Percentiles rank a stretch among this genome's conserved stretches.
Conservation (phyloP, 2,113 vertebrate species). For the Microtus oregoni region DNA sequence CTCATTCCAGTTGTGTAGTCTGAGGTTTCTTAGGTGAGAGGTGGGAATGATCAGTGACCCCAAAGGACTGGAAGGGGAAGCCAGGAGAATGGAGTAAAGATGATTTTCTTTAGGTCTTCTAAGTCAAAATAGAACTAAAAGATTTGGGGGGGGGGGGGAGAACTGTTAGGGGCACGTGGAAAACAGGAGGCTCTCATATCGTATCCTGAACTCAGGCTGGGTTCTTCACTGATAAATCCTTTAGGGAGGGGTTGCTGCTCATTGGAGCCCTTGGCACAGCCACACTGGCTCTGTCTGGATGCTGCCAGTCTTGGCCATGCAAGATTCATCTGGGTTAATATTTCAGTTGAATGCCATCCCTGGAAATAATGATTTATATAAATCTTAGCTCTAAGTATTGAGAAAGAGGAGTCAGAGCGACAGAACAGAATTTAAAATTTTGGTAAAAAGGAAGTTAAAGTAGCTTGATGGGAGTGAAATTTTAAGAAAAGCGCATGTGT, state of each 20-base stretch:
- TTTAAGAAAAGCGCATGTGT: too few relatives aligned
- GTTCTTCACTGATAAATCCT: background rate
- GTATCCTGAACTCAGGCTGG: background rate
- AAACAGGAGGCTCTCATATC: background rate
- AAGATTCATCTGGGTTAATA: background rate
- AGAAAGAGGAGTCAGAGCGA: slow-evolving; percentile 19
- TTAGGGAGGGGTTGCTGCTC: background rate
- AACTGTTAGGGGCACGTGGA: background rate
- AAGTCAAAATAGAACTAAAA: background rate
- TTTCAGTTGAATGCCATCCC: background rate
- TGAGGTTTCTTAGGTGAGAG: background rate
- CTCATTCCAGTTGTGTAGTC: background rate
- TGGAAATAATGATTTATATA: background rate
- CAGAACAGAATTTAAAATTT: background rate
- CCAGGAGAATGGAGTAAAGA: background rate
- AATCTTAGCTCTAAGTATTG: background rate
- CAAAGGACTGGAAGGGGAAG: background rate
- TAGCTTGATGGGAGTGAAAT: background rate
- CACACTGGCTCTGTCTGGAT: background rate
- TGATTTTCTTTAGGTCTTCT: background rate
- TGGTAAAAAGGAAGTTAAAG: background rate
- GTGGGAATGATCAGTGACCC: background rate
- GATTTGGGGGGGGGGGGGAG: background rate
- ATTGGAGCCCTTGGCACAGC: background rate
- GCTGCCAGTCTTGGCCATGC: background rate